Conservation (phyloP, 37 sponge, comb jelly and placozoan species). For the Chondrosia reniformis region DNA sequence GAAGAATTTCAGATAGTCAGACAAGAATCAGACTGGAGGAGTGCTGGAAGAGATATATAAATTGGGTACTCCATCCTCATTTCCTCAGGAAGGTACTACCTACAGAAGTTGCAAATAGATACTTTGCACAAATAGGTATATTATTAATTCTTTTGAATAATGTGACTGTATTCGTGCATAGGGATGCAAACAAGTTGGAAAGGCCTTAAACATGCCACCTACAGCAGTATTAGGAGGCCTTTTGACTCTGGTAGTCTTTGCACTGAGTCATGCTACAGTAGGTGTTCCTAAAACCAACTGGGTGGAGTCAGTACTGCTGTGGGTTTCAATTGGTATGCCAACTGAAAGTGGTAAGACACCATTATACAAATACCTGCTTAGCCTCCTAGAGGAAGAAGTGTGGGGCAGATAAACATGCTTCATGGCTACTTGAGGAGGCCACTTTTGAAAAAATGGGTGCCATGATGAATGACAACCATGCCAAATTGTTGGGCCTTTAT, state of each 20-base stretch:
- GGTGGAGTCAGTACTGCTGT: slow-evolving; percentile 32
- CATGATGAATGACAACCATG: slow-evolving; percentile 40
- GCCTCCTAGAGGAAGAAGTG: neutral
- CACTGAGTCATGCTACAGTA: slow-evolving; percentile 13
- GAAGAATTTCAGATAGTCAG: neutral
- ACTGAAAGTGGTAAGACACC: slow-evolving; percentile 35
- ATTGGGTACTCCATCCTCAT: neutral
- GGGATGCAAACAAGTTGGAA: slow-evolving; percentile 24
- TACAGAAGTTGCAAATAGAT: neutral
- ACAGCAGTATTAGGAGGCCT: slow-evolving; percentile 24
- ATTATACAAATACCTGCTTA: slow-evolving; percentile 18
- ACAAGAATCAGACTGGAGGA: neutral
- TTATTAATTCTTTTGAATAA: no score
- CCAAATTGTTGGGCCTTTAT: slow-evolving; percentile 32
- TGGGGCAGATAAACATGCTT: neutral
- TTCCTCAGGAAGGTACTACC: neutral
- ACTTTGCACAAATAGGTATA: no score
- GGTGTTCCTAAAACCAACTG: slow-evolving; percentile 24
- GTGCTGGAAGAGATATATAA: neutral
- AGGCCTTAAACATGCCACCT: slow-evolving; percentile 18
- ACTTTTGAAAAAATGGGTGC: slow-evolving; percentile 55
- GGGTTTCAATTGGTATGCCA: slow-evolving; percentile 39
- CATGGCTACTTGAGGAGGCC: slow-evolving; percentile 42
- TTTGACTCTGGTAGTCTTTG: slow-evolving; percentile 1
- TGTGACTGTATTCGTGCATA: neutral